Evolutionary conservation across 2,113 vertebrate species (phyloP), one percentile per base, ranked within the genome.

Genomic region (Tyto alba): DNA sequence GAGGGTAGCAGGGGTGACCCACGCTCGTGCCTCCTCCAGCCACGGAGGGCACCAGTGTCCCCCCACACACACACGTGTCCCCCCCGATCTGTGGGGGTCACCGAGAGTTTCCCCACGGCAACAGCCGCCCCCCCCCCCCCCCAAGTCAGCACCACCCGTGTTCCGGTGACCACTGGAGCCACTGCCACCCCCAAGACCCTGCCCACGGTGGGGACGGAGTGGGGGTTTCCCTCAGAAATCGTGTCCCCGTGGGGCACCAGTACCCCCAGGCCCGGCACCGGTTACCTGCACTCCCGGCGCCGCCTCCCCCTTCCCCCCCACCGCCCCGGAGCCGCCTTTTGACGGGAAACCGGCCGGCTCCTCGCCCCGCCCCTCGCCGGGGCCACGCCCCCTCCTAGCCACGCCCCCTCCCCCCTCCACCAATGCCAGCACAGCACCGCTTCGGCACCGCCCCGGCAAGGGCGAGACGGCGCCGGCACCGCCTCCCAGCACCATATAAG

Each of bases 311-410:
- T 13, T 36, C 81, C 20, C 30, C 22, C 29, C 10, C 11, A 0
- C 22, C 2, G 21, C 48, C 77, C 88, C 75, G 6, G 81, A 43
- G 88, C 89, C 53, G 95, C 96, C 91, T 97, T 98, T 98, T 98
- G 96, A 97, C 96, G 97, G 94, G 96, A 81, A 81, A 93, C 93
- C 73, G 91, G 68, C 88, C 32, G 50, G 34, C 95, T 69, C 92
- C 67, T 59, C 91, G 92, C 91, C 90, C 68, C 95, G 60, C 96
- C 96, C 76, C 47, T 4, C 8, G 0, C 2, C 2, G 1, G 2
- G 50, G 27, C 40, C 68, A 26, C 88, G 34, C 81, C 75, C 13
- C 9, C 8, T 1, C 7, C 2, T 18, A 0, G 1, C 5, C 43
- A 20, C 45, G 16, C 72, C 13, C 9, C 3, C 4, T 7, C 34